Conservation (phyloP, 2,797 vertebrate genomes). For the Loriculus beryllinus region DNA sequence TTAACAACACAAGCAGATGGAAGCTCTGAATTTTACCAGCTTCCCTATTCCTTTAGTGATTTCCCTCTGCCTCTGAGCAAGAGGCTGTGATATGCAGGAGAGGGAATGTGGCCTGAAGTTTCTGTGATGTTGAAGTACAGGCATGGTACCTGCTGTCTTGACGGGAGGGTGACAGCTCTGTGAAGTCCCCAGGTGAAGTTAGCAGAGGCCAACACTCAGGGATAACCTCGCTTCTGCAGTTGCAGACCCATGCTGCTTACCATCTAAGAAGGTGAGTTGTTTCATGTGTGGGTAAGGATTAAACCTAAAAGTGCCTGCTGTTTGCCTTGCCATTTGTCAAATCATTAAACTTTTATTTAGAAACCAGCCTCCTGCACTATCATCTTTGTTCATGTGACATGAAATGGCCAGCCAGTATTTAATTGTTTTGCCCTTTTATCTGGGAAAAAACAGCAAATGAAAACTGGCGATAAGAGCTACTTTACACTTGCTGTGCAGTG, state of each 20-base stretch:
- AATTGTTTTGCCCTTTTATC: not conserved
- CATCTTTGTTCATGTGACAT: not conserved
- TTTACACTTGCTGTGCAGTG: not conserved
- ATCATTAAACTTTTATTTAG: not conserved
- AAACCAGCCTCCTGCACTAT: not conserved
- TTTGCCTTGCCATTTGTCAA: not conserved
- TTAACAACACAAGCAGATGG: not conserved
- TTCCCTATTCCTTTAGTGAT: not conserved
- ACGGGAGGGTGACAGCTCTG: not conserved
- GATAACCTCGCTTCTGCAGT: not conserved
- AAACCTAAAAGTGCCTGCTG: not conserved
- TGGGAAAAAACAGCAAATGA: not conserved
- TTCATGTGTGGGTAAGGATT: accelerated
- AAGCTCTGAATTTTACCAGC: not conserved
- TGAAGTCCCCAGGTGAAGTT: not conserved
- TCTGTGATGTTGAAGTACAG: not conserved
- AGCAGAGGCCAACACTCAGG: not conserved
- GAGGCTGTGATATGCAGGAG: not conserved
- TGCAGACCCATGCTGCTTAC: not conserved
- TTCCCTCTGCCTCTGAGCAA: not conserved
- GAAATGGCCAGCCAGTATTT: not conserved
- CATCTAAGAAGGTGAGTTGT: not conserved
- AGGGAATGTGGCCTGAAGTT: accelerated
- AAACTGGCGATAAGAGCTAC: not conserved
- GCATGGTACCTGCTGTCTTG: not conserved